Base-by-base conservation (phyloP, 2,113 vertebrate species). In the Rhinopomastus cyanomelas region DNA sequence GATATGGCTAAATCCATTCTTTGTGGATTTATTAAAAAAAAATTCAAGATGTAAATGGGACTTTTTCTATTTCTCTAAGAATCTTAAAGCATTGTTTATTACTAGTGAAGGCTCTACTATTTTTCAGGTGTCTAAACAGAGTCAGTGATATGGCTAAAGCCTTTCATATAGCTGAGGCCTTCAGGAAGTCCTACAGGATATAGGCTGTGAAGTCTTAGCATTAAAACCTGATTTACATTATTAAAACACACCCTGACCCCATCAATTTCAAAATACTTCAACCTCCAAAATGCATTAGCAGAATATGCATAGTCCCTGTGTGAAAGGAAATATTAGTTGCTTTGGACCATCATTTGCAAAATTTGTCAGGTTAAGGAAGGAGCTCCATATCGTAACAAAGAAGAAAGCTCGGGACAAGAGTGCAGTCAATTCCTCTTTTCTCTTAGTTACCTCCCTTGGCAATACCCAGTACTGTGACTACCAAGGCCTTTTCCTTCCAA, bases 361-460 rank as follows among this genome's bases (percentile, higher is more conserved):
- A 78, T 7, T 2, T 32, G 19, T 2, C 21, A 11, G 1, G 1
- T 48, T 69, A 72, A 83, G 13, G 16, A 51, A 37, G 42, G 30
- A 79, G 5, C 4, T 44, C 26, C 16, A 25, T n/a, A 42, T 25
- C 4, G 0, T 27, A 73, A 46, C 0, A 1, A 42, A 55, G 36
- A 52, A 30, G 36, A 72, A 49, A 68, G 9, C 23, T 90, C 59
- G 65, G 46, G 11, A 44, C 6, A 37, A 57, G 26, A 25, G 5
- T 30, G 34, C 2, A 2, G 49, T 25, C 22, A 92, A 79, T 81
- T 49, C 39, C 17, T 5, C 11, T 67, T 83, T 64, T 81, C 17
- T 60, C 26, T 12, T 34, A 34, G 29, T 19, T 22, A 9, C 9
- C 11, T 42, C 69, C 46, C 55, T 65, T 56, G 44, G 8, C 23